Conservation (phyloP, 2,113 vertebrate genomes). For the Delphinapterus leucas region DNA sequence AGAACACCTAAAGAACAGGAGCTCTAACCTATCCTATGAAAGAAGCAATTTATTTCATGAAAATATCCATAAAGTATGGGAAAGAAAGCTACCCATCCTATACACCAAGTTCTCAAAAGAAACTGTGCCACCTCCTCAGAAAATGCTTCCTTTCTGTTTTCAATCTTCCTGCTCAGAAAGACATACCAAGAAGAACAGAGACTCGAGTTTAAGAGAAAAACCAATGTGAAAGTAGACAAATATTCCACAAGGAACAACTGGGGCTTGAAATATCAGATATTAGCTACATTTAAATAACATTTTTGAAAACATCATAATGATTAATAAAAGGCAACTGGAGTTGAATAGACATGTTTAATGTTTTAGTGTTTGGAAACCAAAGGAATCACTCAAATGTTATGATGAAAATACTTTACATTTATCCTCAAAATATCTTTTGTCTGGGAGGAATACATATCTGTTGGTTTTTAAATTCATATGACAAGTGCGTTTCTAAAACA, state of each 20-base stretch:
- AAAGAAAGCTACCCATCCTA: background rate
- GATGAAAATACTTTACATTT: background rate
- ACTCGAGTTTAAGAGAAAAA: background rate
- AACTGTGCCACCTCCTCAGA: background rate
- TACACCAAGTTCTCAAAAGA: slow-evolving; percentile 16
- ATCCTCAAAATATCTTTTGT: background rate
- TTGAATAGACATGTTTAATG: background rate
- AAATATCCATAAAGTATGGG: background rate
- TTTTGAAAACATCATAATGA: background rate
- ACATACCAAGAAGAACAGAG: background rate
- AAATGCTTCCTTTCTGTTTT: background rate
- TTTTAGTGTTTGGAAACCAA: slow-evolving; percentile 1
- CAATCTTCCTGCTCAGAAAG: background rate
- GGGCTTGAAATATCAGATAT: background rate
- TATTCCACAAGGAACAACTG: background rate
- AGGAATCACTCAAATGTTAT: background rate
- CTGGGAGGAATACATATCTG: background rate
- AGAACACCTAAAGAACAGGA: background rate
- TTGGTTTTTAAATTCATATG: background rate
- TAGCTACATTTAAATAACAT: background rate
- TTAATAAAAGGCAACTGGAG: background rate
- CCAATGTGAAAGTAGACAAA: background rate
- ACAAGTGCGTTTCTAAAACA: background rate
- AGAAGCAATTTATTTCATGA: slow-evolving; percentile 28
- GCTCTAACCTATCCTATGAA: background rate